phyloP scores from a whole-genome alignment of 2,797 vertebrate species.

The Accipiter fasciatus region DNA sequence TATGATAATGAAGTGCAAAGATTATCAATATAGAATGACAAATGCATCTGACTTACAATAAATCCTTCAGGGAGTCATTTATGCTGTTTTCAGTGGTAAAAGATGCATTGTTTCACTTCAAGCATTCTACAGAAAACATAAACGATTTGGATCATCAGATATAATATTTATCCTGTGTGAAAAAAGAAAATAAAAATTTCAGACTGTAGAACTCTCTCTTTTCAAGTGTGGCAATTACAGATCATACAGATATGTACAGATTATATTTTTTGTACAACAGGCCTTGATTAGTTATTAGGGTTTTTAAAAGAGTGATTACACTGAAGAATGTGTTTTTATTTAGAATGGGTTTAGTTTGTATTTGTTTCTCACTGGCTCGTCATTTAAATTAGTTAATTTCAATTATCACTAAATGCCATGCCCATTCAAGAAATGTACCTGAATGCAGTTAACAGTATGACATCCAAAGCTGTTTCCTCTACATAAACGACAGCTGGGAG shows the following conservation, averaged over 20 bases:
- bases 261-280: background rate
- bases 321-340: background rate
- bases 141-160: slow-evolving; percentile 27
- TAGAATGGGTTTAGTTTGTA: background rate
- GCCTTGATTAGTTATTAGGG: background rate
- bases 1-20: slow-evolving; percentile 73
- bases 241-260: background rate
- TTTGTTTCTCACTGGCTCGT: background rate
- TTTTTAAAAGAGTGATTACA: background rate
- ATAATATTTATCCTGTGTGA: slow-evolving; percentile 24
- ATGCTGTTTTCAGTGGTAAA: slow-evolving; percentile 57
- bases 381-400: slow-evolving; percentile 39
- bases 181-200: background rate
- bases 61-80: slow-evolving; percentile 62
- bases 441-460: background rate
- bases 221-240: slow-evolving; percentile 57
- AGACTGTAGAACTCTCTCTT: slow-evolving; percentile 37
- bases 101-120: slow-evolving; percentile 67
- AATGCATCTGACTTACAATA: slow-evolving; percentile 69
- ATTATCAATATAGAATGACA: slow-evolving; percentile 76
- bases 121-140: slow-evolving; percentile 61
- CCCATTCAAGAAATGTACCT: slow-evolving; percentile 16
- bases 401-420: background rate
- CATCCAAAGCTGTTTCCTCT: slow-evolving; percentile 1
- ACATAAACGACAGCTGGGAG: slow-evolving; percentile 20